Evolutionary conservation across 2,113 vertebrate genomes (phyloP), one percentile per base, ranked within the genome.

Genomic region (Misgurnus mizolepis): DNA sequence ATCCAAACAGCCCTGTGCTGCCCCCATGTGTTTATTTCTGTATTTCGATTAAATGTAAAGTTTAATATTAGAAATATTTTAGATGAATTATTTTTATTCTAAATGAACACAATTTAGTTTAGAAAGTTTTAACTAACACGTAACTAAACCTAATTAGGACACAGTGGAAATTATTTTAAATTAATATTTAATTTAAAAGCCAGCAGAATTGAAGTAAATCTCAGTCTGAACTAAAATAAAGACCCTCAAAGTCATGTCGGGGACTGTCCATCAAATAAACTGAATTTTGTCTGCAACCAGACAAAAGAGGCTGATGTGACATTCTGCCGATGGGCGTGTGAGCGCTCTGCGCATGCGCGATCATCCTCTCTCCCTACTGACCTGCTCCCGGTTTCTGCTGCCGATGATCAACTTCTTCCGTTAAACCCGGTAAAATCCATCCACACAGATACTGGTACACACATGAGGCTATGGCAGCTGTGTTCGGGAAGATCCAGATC

Each of bases 401-500:
- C 70, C 12, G 68, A 65, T 79, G 69, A 76, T 70, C 83, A 70
- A 79, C 80, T 75, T 71, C 22, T 58, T 68, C 17, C n/a, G 34
- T 66, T 43, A 56, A 40, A 75, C 22, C 41, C 27, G 18, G 66
- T 67, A 56, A 49, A 61, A 86, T 49, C 43, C 39, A n/a, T 18
- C 27, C n/a, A 15, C 12, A 6, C 61, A 80, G 58, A 53, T 3
- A 47, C 67, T 41, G 34, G 47, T 15, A 43, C 47, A 67, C 90
- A 81, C 88, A 92, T 93, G 92, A 93, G 88, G 91, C 85, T 17
- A 94, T 94, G 93, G 94, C 95, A 84, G 91, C 87, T 83, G 90
- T 94, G 86, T 97, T 97, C 85, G 94, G 94, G 87, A 97, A 96
- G 91, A 94, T 98, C 84, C 94, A 95, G 82, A 95, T 96, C 88